A percentile compares a stretch with the other conserved stretches of the same genome.
Evolutionary conservation across 2,888 invertebrate genomes (phyloP).

Genomic region (Eugnorisma glareosa): DNA sequence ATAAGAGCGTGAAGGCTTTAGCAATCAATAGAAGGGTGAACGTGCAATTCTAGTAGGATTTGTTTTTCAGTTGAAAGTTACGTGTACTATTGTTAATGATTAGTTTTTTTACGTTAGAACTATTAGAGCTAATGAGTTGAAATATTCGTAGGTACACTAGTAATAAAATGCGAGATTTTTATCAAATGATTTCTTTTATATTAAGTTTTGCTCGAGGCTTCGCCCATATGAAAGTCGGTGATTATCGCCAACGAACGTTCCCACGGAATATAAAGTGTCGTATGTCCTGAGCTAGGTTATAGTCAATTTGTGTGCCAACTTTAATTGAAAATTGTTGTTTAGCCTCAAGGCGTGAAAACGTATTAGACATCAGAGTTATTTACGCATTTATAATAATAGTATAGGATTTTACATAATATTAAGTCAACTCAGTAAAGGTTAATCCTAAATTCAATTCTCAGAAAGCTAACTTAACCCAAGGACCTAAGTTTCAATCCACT

Average conservation of each 20-base stretch:
- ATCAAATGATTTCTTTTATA: background rate
- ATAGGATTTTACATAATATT: background rate
- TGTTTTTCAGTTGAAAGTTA: background rate
- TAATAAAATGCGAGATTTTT: background rate
- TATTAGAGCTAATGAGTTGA: background rate
- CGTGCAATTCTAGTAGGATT: background rate
- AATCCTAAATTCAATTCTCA: background rate
- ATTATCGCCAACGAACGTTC: background rate
- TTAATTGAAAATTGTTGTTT: background rate
- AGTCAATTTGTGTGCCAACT: background rate
- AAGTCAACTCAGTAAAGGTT: background rate
- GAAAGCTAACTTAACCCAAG: constrained; percentile 21
- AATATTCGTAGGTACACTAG: background rate
- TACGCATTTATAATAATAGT: background rate
- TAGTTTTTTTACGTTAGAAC: background rate
- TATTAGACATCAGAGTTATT: background rate
- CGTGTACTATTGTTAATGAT: background rate
- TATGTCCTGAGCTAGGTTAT: background rate
- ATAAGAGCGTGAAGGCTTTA: constrained; percentile 46
- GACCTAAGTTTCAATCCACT: constrained; percentile 54
- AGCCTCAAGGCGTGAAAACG: background rate
- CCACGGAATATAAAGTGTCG: background rate
- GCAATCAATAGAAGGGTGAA: constrained; percentile 41
- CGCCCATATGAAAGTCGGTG: background rate
- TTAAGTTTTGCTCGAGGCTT: background rate